These are phyloP conservation scores for Dicentrarchus labrax DNA, from an alignment of 2,113 vertebrate species.

Conservation along the genomic window DNA sequence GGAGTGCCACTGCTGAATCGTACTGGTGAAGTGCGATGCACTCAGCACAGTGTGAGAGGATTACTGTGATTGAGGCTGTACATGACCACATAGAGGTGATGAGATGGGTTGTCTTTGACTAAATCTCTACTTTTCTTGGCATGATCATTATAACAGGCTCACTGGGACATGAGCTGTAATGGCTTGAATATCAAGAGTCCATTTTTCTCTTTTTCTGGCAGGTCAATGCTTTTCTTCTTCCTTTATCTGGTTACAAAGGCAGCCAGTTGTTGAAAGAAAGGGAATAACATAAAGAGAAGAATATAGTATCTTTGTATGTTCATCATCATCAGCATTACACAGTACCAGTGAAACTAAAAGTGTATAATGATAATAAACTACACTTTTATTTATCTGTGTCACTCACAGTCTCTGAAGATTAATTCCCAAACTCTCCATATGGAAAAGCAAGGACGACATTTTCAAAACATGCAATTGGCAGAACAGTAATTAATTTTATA, in stretches of 20 bases:
- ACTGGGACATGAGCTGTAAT: conserved; percentile 13
- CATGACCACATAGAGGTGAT: background rate
- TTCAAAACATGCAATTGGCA: conserved; percentile 37
- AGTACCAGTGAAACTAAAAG: background rate
- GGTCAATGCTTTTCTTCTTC: background rate
- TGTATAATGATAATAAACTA: background rate
- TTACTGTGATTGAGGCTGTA: conserved; percentile 26
- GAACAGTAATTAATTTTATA: conserved; percentile 52
- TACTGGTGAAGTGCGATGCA: background rate
- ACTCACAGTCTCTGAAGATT: conserved; percentile 13
- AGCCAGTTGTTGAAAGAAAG: no score
- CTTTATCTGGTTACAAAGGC: background rate
- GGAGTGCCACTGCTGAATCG: background rate
- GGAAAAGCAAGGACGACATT: conserved; percentile 10
- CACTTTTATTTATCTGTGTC: background rate
- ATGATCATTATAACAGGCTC: conserved; percentile 6
- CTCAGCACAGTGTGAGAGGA: background rate
- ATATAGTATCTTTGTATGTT: background rate
- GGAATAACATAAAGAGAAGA: background rate
- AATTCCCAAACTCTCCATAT: conserved; percentile 27
- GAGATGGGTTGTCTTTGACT: conserved; percentile 16
- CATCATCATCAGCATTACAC: background rate
- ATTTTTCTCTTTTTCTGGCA: background rate
- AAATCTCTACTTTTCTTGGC: conserved; percentile 7
- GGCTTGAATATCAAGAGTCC: background rate